Percentiles rank a stretch among this genome's conserved stretches.
Evolutionary conservation across 2,113 vertebrate genomes (phyloP).

Genomic region (Amblyornis subalaris): DNA sequence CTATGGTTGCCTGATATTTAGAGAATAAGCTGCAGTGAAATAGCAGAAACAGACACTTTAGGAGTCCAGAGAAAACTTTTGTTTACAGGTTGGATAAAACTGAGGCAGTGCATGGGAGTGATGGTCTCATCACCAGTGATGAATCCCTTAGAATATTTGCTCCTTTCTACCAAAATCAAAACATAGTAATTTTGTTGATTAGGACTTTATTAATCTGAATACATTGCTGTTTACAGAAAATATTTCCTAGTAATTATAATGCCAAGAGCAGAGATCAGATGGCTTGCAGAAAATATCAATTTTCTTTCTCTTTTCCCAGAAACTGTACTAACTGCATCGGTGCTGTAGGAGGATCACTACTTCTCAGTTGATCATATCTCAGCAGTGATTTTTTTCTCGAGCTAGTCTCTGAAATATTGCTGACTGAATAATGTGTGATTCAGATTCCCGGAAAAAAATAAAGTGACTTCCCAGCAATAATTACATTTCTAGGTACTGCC

Average conservation of each 20-base stretch:
- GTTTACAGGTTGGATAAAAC: not conserved
- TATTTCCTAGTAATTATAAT: not conserved
- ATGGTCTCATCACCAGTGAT: not conserved
- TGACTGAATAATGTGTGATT: constrained; percentile 28
- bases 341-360: not conserved
- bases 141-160: not conserved
- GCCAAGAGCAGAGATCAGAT: not conserved
- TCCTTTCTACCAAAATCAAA: not conserved
- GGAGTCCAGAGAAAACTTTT: not conserved
- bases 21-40: not conserved
- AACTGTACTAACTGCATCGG: not conserved
- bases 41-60: not conserved
- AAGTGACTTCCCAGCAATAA: constrained; percentile 31
- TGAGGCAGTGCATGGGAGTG: not conserved
- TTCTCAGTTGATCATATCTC: not conserved
- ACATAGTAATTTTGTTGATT: not conserved
- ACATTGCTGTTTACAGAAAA: not conserved
- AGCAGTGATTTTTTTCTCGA: not conserved
- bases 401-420: not conserved
- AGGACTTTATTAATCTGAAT: not conserved
- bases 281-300: not conserved
- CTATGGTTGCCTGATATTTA: not conserved
- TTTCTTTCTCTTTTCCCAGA: not conserved
- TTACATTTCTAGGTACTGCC: constrained; percentile 5
- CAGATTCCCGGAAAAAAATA: constrained; percentile 14